phyloP scores from a whole-genome alignment of 2,113 vertebrate species.

The Caracal caracal region DNA sequence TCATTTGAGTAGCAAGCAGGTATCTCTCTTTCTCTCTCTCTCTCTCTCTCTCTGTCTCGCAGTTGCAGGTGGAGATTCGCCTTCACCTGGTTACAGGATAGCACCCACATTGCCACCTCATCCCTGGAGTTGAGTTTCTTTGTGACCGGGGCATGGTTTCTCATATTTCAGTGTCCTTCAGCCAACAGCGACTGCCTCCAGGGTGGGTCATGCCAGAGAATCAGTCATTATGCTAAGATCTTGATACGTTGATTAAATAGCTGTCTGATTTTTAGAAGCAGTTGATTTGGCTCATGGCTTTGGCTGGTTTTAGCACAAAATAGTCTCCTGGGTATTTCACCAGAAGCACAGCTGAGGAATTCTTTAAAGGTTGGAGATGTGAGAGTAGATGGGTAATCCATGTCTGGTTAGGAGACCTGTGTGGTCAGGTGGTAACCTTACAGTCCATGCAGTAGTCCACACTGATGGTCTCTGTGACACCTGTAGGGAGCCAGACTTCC shows the following conservation, averaged over 20 bases:
- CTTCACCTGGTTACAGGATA: background rate
- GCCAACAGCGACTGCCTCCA: background rate
- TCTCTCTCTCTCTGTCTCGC: fast-evolving
- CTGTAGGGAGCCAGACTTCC: background rate
- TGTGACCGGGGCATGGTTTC: background rate
- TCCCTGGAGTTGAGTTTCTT: no score
- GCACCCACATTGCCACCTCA: background rate
- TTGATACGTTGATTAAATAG: background rate
- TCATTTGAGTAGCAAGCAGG: background rate
- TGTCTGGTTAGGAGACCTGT: background rate
- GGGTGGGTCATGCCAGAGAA: background rate
- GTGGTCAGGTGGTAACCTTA: background rate
- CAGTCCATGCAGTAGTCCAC: fast-evolving
- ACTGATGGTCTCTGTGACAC: background rate
- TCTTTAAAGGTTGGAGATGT: background rate
- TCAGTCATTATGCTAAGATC: background rate
- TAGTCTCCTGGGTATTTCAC: background rate
- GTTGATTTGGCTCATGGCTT: background rate
- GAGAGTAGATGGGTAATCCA: background rate
- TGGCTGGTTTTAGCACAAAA: background rate
- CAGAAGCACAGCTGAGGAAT: background rate
- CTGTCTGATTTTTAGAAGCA: background rate
- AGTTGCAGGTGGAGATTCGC: background rate
- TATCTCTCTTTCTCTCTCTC: background rate
- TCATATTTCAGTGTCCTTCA: background rate